phyloP scores from a whole-genome alignment of 2,113 vertebrate species.

The Clupea harengus region DNA sequence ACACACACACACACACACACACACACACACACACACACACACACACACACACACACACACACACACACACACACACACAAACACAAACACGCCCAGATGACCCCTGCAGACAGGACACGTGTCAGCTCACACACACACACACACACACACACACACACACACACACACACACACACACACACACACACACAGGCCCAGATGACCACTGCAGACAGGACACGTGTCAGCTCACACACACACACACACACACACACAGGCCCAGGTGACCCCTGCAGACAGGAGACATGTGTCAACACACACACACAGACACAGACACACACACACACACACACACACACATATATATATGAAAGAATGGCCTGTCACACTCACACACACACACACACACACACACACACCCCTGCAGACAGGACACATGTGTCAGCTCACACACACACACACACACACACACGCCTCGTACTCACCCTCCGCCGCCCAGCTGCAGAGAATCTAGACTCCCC shows the following conservation, averaged over 20 bases:
- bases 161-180: neutral
- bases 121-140: no score
- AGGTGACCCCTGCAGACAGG: no score
- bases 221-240: no score
- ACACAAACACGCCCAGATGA: no score
- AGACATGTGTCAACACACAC: no score
- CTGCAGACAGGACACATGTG: no score
- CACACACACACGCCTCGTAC: constrained; percentile 52
- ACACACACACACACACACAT: neutral
- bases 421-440: neutral
- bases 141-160: neutral
- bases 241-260: no score
- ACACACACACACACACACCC: no score
- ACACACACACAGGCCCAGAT: neutral
- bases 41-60: neutral
- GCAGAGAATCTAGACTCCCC: constrained; percentile 88
- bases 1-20: neutral
- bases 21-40: neutral
- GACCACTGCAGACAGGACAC: no score
- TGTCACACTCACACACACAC: neutral
- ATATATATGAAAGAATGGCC: no score
- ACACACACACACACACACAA: neutral
- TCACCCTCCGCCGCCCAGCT: constrained; percentile 95
- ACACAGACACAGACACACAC: neutral
- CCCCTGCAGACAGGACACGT: no score